Evolutionary conservation across 2,113 vertebrate genomes (phyloP).

Genomic region (Myotis lucifugus): DNA sequence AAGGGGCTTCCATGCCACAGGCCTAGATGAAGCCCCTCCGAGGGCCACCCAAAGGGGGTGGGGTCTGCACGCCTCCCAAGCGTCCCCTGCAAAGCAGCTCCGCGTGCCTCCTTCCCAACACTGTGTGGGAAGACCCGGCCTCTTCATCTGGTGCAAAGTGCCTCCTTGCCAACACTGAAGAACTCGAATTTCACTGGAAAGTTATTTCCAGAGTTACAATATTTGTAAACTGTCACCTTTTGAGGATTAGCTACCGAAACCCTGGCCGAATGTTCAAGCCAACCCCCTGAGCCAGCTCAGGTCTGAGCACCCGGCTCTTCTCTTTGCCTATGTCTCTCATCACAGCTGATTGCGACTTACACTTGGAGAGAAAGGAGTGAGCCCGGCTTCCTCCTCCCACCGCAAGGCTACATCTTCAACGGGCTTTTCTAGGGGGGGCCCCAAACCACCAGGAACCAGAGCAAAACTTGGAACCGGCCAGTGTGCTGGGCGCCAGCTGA

Average conservation of each 20-base stretch:
- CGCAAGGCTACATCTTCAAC: not conserved
- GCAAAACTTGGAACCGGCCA: not conserved
- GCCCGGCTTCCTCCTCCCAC: not conserved
- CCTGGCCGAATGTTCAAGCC: not conserved
- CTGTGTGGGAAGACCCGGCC: not conserved
- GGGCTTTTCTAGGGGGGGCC: not conserved
- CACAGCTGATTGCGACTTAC: not conserved
- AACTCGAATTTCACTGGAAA: not conserved
- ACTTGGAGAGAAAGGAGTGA: not conserved
- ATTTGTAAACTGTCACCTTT: not conserved
- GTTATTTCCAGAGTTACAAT: not conserved
- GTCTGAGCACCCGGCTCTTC: not conserved
- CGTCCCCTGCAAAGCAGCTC: not conserved
- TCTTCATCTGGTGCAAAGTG: not conserved
- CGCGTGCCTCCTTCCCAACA: not conserved
- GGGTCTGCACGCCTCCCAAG: not conserved
- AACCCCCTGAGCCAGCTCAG: not conserved
- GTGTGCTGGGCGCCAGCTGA: not conserved
- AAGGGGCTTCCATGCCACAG: not conserved
- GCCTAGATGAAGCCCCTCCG: not conserved
- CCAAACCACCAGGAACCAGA: not conserved
- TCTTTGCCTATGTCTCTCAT: not conserved
- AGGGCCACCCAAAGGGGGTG: not conserved
- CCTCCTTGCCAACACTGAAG: not conserved
- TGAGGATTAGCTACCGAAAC: not conserved